phyloP scores from a whole-genome alignment of 1,140 invertebrate species.

The Anastatus disparis region DNA sequence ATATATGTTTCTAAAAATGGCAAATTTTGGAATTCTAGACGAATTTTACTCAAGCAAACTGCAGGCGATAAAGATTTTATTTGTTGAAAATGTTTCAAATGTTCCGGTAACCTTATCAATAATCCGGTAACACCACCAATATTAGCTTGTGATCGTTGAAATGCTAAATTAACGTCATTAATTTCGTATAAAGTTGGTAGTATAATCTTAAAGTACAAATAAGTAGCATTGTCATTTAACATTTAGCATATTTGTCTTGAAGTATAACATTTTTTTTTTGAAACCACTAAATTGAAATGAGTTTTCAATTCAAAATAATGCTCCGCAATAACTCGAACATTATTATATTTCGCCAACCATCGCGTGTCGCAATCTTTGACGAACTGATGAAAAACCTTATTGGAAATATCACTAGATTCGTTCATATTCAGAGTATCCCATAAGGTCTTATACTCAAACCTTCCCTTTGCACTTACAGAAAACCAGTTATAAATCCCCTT shows the following conservation, averaged over 20 bases:
- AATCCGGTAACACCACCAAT: neutral
- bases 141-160: constrained; percentile 26
- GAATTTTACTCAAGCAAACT: no score
- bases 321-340: neutral
- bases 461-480: constrained; percentile 36
- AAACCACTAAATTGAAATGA: constrained; percentile 28
- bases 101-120: no score
- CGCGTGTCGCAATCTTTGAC: neutral
- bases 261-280: constrained; percentile 24
- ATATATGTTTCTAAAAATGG: no score
- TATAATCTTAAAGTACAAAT: constrained; percentile 27
- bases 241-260: constrained; percentile 14
- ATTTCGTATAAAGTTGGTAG: constrained; percentile 27
- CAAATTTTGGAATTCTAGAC: no score
- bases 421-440: constrained; percentile 40
- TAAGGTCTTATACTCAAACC: constrained; percentile 34
- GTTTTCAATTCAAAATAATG: constrained; percentile 37
- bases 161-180: constrained; percentile 29
- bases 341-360: neutral
- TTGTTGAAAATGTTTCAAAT: no score
- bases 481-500: constrained; percentile 49
- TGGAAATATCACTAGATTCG: neutral
- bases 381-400: neutral
- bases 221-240: constrained; percentile 17
- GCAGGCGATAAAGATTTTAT: no score